Evolutionary conservation across 2,113 vertebrate species (phyloP), one percentile per base, ranked within the genome.

Genomic region (Reinhardtius hippoglossoides): DNA sequence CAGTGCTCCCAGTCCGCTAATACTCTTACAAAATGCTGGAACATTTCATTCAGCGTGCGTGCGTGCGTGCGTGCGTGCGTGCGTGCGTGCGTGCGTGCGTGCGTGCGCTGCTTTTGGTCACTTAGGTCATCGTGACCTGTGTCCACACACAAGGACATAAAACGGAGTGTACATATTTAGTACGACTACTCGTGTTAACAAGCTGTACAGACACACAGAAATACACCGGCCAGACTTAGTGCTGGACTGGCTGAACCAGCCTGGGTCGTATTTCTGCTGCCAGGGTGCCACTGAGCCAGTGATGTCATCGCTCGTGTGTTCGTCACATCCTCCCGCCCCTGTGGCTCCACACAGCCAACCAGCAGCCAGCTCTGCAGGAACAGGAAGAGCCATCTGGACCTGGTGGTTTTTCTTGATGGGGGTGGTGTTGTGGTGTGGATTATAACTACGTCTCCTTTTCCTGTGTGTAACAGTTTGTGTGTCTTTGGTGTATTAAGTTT

Each of bases 311-410:
- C 76, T 74, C 44, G 26, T 73, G 67, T 40, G 80, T 60, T 69
- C 60, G 82, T 90, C 80, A 86, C 88, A 77, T 90, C 79, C 61
- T 82, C 76, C 62, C 55, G 67, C 77, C 84, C 68, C 81, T n/a
- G 52, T 78, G 78, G 83, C 76, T 86, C 70, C 27, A 76, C 23
- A 20, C 65, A 86, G 81, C 79, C 85, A 88, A 87, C 84, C 83
- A 86, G 80, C 83, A 80, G 81, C 26, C 21, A 74, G 66, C 86
- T 26, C 89, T 40, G 81, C 83, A 82, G 91, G 90, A 88, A 84
- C 73, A 88, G 83, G 82, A 92, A 87, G 82, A 85, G 65, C 93
- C 94, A 94, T 95, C 94, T 95, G 94, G 91, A 73, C 92, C 78
- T 85, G 85, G 76, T 72, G 88, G 74, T 83, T 83, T 74, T 54